Base-by-base conservation (phyloP, 2,888 invertebrate genomes). In the Dysmachus trigonus region DNA sequence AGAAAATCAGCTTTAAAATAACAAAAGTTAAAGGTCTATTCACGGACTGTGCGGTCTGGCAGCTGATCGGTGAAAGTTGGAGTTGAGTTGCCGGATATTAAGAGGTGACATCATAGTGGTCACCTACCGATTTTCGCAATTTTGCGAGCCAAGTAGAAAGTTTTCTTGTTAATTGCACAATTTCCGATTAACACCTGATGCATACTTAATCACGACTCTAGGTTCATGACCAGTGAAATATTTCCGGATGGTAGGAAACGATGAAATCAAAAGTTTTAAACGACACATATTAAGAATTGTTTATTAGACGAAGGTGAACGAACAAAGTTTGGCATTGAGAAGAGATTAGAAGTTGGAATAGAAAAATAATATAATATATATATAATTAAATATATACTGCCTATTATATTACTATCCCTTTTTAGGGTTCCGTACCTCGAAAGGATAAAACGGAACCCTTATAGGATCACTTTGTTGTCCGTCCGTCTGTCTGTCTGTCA, bases 71-170 rank as follows among this genome's bases (percentile, higher is more conserved):
- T 38, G 83, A 83, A 83, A 83, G 83, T 83, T 47, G n/a, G 47
- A 18, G 5, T n/a, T n/a, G 47, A n/a, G 6, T 47, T 41, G 27
- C 41, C 77, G 41, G 77, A 41, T 41, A 77, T 41, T 62, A 62
- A 2, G 27, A 0, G 30, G 53, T 81, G 81, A 53, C 81, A 81
- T 81, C 81, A 81, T 53, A 22, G 81, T 47, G 77, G 77, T 77
- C 22, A 53, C 18, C 18, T 27, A 27, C 18, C 8, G 22, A 53
- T n/a, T 53, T 81, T 81, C 33, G 81, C 53, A 53, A 30, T 13
- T 41, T n/a, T 81, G 27, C 33, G 33, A 53, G 41, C 71, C 53
- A 83, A 38, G 15, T 83, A 38, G 83, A 83, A 83, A 83, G 83
- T 83, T 71, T 13, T 2, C 18, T 22, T 38, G 33, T n/a, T 62